Evolutionary conservation across 2,888 invertebrate genomes (phyloP).

Genomic region (Xylocampa areola): DNA sequence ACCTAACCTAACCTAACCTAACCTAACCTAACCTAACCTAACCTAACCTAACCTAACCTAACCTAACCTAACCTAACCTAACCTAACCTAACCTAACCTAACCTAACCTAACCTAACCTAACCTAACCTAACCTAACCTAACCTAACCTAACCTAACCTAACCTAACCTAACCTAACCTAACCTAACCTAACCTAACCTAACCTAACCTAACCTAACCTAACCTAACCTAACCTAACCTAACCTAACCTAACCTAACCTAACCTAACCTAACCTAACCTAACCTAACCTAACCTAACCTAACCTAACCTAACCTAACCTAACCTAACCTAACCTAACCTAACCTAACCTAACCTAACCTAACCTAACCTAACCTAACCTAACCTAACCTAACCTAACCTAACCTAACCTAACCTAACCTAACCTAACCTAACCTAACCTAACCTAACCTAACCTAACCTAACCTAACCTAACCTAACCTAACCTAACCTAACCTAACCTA

Average conservation of each 20-base stretch:
- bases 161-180: conserved; percentile 51
- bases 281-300: conserved; percentile 34
- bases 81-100: conserved; percentile 13
- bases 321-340: conserved; percentile 24
- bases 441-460: conserved; percentile 35
- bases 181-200: conserved; percentile 48
- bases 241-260: conserved; percentile 35
- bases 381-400: conserved; percentile 11
- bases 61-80: conserved; percentile 41
- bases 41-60: conserved; percentile 33
- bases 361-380: conserved; percentile 35
- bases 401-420: conserved; percentile 4
- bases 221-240: conserved; percentile 42
- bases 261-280: conserved; percentile 24
- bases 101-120: too few relatives aligned
- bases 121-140: too few relatives aligned
- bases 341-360: conserved; percentile 36
- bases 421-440: conserved; percentile 13
- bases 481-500: conserved; percentile 33
- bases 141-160: too few relatives aligned
- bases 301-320: conserved; percentile 37
- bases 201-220: conserved; percentile 37
- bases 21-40: conserved; percentile 39
- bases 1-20: conserved; percentile 34
- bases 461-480: conserved; percentile 32